Conservation (phyloP, 2,113 vertebrate genomes). For the Mesocricetus auratus region DNA sequence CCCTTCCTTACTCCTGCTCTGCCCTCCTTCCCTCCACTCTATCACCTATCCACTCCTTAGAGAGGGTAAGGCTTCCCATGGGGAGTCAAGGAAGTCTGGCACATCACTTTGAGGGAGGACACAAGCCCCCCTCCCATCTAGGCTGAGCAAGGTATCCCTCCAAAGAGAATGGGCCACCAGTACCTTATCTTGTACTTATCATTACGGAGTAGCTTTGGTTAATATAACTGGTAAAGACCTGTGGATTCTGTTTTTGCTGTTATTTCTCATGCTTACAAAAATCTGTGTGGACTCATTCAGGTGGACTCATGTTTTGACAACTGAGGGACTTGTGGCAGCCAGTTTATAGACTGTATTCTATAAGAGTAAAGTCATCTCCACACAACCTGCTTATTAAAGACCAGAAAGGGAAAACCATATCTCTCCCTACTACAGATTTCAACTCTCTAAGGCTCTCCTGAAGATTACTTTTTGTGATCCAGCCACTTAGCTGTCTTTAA, state of each 20-base stretch:
- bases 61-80: no score
- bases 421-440: neutral
- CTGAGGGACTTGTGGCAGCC: neutral
- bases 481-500: neutral
- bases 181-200: neutral
- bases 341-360: neutral
- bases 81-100: no score
- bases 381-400: neutral
- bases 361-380: neutral
- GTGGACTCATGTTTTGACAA: neutral
- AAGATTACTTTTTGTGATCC: neutral
- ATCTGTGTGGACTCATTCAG: neutral
- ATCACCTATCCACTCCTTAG: no score
- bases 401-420: neutral
- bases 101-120: no score
- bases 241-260: neutral
- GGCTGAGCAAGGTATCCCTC: no score
- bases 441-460: neutral
- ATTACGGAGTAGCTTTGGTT: neutral
- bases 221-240: neutral
- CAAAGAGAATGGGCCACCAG: neutral
- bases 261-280: slow-evolving; percentile 12
- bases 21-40: no score
- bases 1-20: no score
- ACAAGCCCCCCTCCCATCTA: no score